Evolutionary conservation across 2,797 vertebrate genomes (phyloP), one percentile per base, ranked within the genome.

Genomic region (Ibycter americanus): DNA sequence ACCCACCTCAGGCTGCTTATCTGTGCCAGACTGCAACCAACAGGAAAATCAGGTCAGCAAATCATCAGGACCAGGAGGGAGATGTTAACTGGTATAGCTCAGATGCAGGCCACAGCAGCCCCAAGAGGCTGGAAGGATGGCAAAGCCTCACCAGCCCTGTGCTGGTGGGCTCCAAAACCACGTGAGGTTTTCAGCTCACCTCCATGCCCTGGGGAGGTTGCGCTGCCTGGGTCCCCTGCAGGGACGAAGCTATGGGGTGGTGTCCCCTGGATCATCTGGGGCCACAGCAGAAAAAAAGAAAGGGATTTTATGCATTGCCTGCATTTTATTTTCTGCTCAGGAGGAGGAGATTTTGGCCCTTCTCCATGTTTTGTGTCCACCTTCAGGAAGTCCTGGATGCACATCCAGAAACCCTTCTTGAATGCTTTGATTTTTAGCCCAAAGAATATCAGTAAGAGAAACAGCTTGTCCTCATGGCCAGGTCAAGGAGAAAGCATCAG

Each of bases 161-260:
- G 34, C 16, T 74, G 73, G n/a, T 38, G 25, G 32, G 31, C 6
- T 85, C 36, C 71, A 63, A 84, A 89, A 66, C 9, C 18, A 62
- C n/a, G 2, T 2, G 54, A 82, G 20, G 10, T 46, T 89, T 85
- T 27, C 51, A 72, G 40, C 32, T 79, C 31, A 15, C 10, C 25
- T 68, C 36, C 15, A 3, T 47, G 31, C 46, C 32, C 46, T 58
- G 72, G n/a, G 52, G 29, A 55, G 17, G 36, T 36, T 91, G 36
- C 54, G 55, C 32, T 76, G 29, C 11, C 67, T 2, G 9, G 12
- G 27, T 3, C 5, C 3, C 6, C 32, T 1, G 1, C 17, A 71
- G 44, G 58, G 70, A 34, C 3, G 4, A 81, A 78, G 38, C 12
- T 17, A 6, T 4, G 32, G 9, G 29, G 4, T 54, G 34, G 4